phyloP scores from a whole-genome alignment of 2,888 invertebrate genomes.

The Lapara coniferarum region DNA sequence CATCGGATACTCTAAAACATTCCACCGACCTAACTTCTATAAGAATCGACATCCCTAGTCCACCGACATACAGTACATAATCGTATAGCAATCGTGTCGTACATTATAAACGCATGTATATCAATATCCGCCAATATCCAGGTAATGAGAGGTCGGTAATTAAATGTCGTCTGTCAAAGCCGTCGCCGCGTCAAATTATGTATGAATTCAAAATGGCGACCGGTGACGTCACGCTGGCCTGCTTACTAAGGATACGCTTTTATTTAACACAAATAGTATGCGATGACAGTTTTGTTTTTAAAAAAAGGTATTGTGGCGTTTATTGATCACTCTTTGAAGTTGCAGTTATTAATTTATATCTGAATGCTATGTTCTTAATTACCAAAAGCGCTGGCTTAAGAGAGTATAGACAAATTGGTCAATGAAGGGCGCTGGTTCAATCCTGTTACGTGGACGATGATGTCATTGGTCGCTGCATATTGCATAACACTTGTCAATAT shows the following conservation, averaged over 20 bases:
- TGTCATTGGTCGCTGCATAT: no score
- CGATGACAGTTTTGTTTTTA: constrained; percentile 5
- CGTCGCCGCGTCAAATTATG: constrained; percentile 76
- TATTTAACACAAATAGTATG: constrained; percentile 17
- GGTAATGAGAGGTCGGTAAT: constrained; percentile 82
- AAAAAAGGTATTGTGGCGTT: neutral
- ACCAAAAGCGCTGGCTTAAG: no score
- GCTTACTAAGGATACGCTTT: constrained; percentile 4
- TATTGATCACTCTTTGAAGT: neutral
- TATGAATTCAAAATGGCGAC: constrained; percentile 69
- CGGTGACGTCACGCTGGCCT: constrained; percentile 53
- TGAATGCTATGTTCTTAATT: no score
- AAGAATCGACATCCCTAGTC: neutral
- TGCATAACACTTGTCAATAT: no score
- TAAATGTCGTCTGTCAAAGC: constrained; percentile 81
- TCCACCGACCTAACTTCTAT: neutral
- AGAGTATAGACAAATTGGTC: neutral
- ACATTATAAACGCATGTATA: constrained; percentile 48
- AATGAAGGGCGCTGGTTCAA: neutral
- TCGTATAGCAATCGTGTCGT: constrained; percentile 48
- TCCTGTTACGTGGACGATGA: neutral
- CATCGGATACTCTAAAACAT: neutral
- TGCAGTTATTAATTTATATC: neutral
- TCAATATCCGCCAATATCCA: constrained; percentile 75
- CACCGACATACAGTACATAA: neutral